phyloP scores from a whole-genome alignment of 2,888 invertebrate genomes.

The Thysanoteuthis rhombus region DNA sequence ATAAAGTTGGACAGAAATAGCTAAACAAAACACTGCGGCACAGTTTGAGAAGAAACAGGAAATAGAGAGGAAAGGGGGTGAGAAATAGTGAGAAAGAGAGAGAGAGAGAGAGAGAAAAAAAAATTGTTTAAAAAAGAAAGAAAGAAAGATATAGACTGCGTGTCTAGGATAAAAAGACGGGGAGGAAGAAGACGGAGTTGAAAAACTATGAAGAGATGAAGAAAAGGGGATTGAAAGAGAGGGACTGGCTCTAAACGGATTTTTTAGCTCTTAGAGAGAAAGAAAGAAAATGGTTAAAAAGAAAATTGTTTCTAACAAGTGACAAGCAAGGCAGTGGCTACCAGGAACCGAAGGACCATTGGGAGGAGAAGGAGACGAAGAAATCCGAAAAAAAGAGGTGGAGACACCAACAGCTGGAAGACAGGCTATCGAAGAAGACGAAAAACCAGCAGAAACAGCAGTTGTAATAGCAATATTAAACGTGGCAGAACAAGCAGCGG shows the following conservation, averaged over 20 bases:
- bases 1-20: background rate
- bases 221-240: background rate
- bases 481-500: background rate
- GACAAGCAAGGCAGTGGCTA: background rate
- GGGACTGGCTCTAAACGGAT: background rate
- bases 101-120: background rate
- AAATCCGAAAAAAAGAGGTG: background rate
- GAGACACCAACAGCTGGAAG: background rate
- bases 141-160: background rate
- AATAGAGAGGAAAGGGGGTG: background rate
- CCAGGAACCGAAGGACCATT: background rate
- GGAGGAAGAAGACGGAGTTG: background rate
- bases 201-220: background rate
- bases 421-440: background rate
- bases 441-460: background rate
- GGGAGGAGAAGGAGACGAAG: conserved; percentile 12
- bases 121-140: background rate
- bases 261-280: background rate
- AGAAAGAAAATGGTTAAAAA: background rate
- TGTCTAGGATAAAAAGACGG: background rate
- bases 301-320: background rate
- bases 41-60: too few species aligned
- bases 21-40: background rate
- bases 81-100: background rate
- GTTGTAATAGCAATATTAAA: background rate